phyloP scores from a whole-genome alignment of 2,888 invertebrate species.

The Callinectes sapidus region DNA sequence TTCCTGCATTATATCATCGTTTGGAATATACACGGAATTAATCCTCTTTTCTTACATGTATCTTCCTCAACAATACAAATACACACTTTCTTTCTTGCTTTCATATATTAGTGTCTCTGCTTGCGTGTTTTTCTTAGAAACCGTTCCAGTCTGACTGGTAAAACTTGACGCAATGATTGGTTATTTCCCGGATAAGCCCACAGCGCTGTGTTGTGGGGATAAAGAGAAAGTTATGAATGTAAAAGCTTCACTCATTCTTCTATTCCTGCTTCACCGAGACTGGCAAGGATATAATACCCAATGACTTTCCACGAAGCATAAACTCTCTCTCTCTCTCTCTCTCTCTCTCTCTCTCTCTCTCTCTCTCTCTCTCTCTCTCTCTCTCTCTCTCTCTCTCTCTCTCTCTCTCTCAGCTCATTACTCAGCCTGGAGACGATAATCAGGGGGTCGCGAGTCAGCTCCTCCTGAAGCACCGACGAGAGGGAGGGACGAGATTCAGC shows the following conservation, averaged over 20 bases:
- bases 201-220: not conserved
- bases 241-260: not conserved
- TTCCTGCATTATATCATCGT: not conserved
- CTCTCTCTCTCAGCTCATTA: not conserved
- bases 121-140: not conserved
- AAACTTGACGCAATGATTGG: not conserved
- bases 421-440: not conserved
- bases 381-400: constrained; percentile 16
- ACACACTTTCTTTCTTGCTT: not conserved
- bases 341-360: constrained; percentile 14
- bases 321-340: constrained; percentile 20
- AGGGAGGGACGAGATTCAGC: not conserved
- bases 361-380: constrained; percentile 29
- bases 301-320: not conserved
- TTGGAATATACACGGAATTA: not conserved
- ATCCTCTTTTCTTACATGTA: not conserved
- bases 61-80: not conserved
- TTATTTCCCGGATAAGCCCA: not conserved
- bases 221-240: not conserved
- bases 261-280: not conserved
- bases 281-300: not conserved
- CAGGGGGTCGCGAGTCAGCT: not conserved
- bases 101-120: not conserved
- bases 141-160: not conserved
- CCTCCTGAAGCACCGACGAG: not conserved